These are phyloP conservation scores for Nycticorax nycticorax DNA, from an alignment of 2,113 vertebrate species.

Conservation along the genomic window DNA sequence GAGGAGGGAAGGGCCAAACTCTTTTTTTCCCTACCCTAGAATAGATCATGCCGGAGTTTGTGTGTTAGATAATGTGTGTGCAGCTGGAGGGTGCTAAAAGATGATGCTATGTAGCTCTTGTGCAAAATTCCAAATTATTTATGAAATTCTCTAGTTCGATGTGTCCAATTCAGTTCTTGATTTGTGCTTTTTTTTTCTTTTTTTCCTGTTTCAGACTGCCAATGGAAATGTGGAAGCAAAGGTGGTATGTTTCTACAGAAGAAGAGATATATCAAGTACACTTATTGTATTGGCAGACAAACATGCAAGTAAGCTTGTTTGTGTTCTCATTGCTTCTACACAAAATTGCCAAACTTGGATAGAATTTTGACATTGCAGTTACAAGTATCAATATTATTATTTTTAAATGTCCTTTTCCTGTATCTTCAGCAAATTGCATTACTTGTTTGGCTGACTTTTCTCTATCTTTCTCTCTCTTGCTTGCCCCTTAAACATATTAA, in stretches of 20 bases:
- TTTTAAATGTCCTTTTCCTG: background rate
- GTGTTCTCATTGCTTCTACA: background rate
- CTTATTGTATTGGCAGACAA: constrained; percentile 97
- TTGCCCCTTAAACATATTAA: background rate
- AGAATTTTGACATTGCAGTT: background rate
- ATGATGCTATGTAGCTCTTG: background rate
- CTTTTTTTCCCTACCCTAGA: background rate
- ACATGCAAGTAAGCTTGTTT: constrained; percentile 90
- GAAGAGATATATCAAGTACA: constrained; percentile 93
- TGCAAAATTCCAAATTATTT: background rate
- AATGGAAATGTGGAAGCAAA: constrained; percentile 98
- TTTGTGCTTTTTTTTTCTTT: background rate
- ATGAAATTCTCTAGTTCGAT: background rate
- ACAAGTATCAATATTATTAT: background rate
- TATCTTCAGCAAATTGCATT: background rate
- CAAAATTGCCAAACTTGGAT: background rate
- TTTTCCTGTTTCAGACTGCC: constrained; percentile 87
- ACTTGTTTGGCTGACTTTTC: background rate
- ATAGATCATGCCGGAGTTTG: background rate
- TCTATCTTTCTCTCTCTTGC: background rate
- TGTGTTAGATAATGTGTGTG: rapidly evolving
- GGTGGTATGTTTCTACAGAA: constrained; percentile 97
- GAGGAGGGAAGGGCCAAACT: background rate
- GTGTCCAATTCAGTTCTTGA: background rate
- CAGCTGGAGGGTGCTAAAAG: background rate